Evolutionary conservation across 2,888 invertebrate genomes (phyloP), one percentile per base, ranked within the genome.

Genomic region (Empis stercorea): DNA sequence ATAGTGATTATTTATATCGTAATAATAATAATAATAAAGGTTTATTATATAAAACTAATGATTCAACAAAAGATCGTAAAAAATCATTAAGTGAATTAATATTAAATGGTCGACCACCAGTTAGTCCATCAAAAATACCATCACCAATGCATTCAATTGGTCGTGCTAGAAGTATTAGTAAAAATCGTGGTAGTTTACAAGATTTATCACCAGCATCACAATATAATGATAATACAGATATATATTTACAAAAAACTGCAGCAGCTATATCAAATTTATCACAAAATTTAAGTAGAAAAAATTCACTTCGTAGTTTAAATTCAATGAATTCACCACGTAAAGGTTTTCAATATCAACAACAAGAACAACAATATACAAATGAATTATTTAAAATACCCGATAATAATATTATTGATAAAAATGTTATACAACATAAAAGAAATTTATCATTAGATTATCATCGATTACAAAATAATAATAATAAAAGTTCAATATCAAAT

Each of bases 101-200:
- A 5, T n/a, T 34, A 34, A 13, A 2, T 13, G 34, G 34, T n/a
- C 59, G 58, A 5, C 68, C 69, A 13, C 69, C 70, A 2, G 63
- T 67, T 47, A 76, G 78, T 37, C 76, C 81, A 14, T 77, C 81
- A 3, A 85, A 85, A 66, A 86, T 87, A 61, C 87, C 87, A 4
- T 86, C 86, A 45, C 87, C 87, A 5, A 76, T 85, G 52, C 81
- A 82, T 57, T 76, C 79, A 1, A 61, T 80, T 14, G 71, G 78
- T 30, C 72, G 77, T 46, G 59, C 63, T 45, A 62, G 70, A 45
- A 59, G 71, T 66, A 63, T 63, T 49, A 56, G 66, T 67, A 56
- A 70, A 59, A 59, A 75, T 45, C 60, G 67, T 14, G 59, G 62
- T 3, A 61, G 63, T 39, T 43, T 65, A 17, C 64, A 64, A 30